phyloP scores from a whole-genome alignment of 2,113 vertebrate genomes.

The Apistogramma diplotaenia region DNA sequence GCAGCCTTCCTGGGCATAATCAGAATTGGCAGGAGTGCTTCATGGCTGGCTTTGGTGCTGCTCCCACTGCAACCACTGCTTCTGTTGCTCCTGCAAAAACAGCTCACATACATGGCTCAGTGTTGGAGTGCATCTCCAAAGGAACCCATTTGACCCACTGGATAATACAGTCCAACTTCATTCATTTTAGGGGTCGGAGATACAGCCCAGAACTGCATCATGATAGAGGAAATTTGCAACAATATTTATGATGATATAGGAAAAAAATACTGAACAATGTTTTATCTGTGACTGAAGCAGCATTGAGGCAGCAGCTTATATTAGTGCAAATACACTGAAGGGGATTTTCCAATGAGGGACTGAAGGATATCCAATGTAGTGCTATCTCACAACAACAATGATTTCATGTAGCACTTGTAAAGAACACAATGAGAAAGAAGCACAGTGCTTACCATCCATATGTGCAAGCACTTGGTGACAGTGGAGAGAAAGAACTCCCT shows the following conservation, averaged over 20 bases:
- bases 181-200: not conserved
- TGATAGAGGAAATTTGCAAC: not conserved
- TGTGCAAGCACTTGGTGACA: not conserved
- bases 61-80: not conserved
- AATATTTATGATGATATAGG: not conserved
- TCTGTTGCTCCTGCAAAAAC: not conserved
- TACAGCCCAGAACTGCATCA: not conserved
- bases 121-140: not conserved
- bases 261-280: too few species aligned
- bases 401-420: not conserved
- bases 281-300: too few species aligned
- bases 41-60: constrained; percentile 45
- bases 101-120: not conserved
- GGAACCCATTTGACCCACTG: not conserved
- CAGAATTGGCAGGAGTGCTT: constrained; percentile 52
- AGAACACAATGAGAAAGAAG: not conserved
- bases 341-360: too few species aligned
- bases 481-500: too few species aligned
- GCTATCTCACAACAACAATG: too few species aligned
- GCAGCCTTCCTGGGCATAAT: constrained; percentile 69
- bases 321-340: too few species aligned
- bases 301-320: too few species aligned
- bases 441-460: not conserved
- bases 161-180: not conserved
- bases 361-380: too few species aligned